Evolutionary conservation across 1,140 invertebrate genomes (phyloP).

Genomic region (Meteorus sp.): DNA sequence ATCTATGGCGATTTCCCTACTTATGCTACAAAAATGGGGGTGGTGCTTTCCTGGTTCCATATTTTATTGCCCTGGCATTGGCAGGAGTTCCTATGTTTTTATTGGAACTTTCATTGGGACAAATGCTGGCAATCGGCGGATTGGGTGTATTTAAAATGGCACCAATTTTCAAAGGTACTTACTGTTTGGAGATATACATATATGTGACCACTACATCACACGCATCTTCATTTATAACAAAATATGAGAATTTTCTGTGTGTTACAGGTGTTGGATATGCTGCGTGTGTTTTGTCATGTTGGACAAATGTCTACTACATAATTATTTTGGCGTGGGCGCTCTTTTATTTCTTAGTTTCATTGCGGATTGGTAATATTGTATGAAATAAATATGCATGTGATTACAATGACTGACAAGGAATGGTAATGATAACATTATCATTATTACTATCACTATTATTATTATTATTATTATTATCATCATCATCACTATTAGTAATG

Average conservation of each 20-base stretch:
- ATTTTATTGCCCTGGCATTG: conserved; percentile 88
- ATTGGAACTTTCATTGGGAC: conserved; percentile 93
- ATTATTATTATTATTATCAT: no score
- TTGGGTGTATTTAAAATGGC: conserved; percentile 97
- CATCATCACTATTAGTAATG: no score
- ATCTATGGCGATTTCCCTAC: conserved; percentile 77
- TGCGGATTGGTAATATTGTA: conserved; percentile 67
- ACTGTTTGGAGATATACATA: no score
- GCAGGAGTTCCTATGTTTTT: conserved; percentile 99
- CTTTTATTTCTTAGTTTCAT: conserved; percentile 95
- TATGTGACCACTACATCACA: no score
- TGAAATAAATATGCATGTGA: neutral
- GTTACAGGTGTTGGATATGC: conserved; percentile 84
- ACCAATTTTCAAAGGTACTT: conserved; percentile 96
- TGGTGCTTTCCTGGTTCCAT: conserved; percentile 94
- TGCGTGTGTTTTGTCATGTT: conserved; percentile 97
- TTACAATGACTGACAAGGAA: no score
- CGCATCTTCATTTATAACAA: no score
- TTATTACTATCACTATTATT: no score
- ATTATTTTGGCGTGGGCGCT: conserved; percentile 98
- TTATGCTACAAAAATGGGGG: conserved; percentile 78
- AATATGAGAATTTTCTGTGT: conserved; percentile 43
- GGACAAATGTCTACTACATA: conserved; percentile 99
- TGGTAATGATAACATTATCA: no score
- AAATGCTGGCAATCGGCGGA: conserved; percentile 95